Base-by-base conservation (phyloP, 2,797 vertebrate genomes). In the Ciconia nigra region DNA sequence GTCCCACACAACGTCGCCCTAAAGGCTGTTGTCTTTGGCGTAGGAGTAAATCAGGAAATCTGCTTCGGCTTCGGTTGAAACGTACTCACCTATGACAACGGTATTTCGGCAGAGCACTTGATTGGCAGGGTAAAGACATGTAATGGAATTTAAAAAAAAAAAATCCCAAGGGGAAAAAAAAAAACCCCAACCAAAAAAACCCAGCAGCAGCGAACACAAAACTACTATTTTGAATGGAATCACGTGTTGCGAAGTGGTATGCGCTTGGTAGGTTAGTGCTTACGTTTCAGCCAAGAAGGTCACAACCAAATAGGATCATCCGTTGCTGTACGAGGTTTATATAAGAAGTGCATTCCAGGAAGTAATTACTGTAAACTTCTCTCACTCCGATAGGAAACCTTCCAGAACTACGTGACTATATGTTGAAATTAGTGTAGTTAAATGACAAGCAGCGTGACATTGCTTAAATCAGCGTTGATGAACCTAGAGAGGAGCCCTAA, bases 321-420 rank as follows among this genome's bases (percentile, higher is more conserved):
- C 2, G 0, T 37, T 71, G 74, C 52, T 92, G 47, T 82, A 65
- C 86, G 57, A 84, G 72, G 19, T 95, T 97, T 96, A 70, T 61
- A 12, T 42, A 79, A 92, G 62, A 84, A 79, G 33, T 44, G 76
- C 76, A 21, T 95, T 94, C 74, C 66, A 89, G 95, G 91, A 96
- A 69, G 47, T 83, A 80, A 59, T 76, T 83, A 29, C 79, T 89
- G 33, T 61, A 80, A 93, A 87, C n/a, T 19, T 78, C 62, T 55
- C 65, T 63, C 65, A 5, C 52, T 86, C 62, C 49, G 55, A 39
- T 35, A 52, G 66, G 82, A 74, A 92, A 54, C 63, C 9, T 78
- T 54, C 11, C 24, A 54, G 55, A 85, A 13, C 25, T 42, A 1
- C 37, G 79, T 21, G 26, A 51, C 55, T n/a, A 1, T 39, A 11